Evolutionary conservation across 1,140 invertebrate species (phyloP).

Genomic region (Aphelinus atriplicis): DNA sequence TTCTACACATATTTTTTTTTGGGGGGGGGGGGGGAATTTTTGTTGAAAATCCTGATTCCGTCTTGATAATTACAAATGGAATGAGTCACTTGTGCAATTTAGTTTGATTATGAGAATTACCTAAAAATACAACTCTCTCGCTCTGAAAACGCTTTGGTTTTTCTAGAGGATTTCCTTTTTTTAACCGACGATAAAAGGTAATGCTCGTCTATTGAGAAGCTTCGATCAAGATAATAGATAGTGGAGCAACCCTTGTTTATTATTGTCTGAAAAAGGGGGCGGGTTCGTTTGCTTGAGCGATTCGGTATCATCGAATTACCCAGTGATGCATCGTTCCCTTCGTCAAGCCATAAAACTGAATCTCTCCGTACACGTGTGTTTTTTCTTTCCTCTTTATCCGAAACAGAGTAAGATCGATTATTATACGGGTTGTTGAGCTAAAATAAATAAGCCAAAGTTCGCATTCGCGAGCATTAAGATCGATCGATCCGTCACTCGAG

Average conservation of each 20-base stretch:
- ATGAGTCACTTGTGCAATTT: background rate
- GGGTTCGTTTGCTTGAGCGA: slow-evolving; percentile 11
- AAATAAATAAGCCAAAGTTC: slow-evolving; percentile 30
- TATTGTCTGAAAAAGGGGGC: background rate
- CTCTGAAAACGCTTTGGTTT: too few relatives aligned
- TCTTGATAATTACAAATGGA: background rate
- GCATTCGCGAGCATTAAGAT: slow-evolving; percentile 10
- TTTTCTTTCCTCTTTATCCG: slow-evolving; percentile 9
- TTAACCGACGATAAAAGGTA: slow-evolving; percentile 5
- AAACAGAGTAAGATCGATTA: slow-evolving; percentile 34
- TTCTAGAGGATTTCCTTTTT: background rate
- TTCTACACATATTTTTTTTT: too few relatives aligned
- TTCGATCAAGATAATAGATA: too few relatives aligned
- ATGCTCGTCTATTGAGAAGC: too few relatives aligned
- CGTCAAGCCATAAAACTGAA: background rate
- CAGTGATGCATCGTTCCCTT: slow-evolving; percentile 20
- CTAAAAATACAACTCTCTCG: too few relatives aligned
- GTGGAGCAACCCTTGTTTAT: background rate
- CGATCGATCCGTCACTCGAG: slow-evolving; percentile 25
- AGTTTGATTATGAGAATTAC: too few relatives aligned
- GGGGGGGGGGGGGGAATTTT: too few relatives aligned
- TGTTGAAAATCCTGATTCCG: too few relatives aligned
- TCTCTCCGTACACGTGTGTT: background rate
- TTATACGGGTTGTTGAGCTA: slow-evolving; percentile 19
- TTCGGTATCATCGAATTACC: background rate